Percentiles rank a stretch among this genome's conserved stretches.
Evolutionary conservation across 2,113 vertebrate genomes (phyloP).

Genomic region (Dipodomys spectabilis): DNA sequence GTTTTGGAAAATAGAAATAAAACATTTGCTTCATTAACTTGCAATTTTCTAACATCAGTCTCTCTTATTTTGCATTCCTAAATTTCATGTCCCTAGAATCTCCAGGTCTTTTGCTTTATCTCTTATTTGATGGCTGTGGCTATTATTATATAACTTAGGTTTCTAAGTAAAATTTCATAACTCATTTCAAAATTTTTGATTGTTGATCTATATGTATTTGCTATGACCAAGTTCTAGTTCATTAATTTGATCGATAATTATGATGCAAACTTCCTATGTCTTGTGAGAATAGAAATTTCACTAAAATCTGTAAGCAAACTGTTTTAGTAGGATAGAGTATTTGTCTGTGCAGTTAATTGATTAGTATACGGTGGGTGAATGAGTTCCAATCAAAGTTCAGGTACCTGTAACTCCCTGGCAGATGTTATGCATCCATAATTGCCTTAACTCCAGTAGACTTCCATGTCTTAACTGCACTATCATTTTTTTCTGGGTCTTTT

Average conservation of each 20-base stretch:
- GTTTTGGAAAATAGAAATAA: neutral
- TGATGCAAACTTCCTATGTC: neutral
- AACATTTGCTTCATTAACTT: too few relatives aligned
- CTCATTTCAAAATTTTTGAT: neutral
- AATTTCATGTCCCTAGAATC: too few relatives aligned
- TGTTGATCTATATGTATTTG: neutral
- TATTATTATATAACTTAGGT: too few relatives aligned
- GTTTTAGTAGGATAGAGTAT: neutral
- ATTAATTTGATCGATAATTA: neutral
- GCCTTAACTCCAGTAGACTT: neutral
- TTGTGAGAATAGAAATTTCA: neutral
- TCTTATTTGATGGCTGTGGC: too few relatives aligned
- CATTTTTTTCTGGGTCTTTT: neutral
- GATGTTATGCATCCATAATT: neutral
- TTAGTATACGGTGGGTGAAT: neutral
- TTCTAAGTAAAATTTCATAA: neutral
- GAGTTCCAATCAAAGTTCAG: neutral
- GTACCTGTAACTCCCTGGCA: neutral
- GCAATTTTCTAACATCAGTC: too few relatives aligned
- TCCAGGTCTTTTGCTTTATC: neutral
- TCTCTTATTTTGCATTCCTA: too few relatives aligned
- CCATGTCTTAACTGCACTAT: neutral
- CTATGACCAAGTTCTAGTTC: neutral
- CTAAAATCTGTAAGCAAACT: neutral
- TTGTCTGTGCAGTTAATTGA: neutral